Conservation (phyloP, 2,113 vertebrate species). For the Scomber colias region DNA sequence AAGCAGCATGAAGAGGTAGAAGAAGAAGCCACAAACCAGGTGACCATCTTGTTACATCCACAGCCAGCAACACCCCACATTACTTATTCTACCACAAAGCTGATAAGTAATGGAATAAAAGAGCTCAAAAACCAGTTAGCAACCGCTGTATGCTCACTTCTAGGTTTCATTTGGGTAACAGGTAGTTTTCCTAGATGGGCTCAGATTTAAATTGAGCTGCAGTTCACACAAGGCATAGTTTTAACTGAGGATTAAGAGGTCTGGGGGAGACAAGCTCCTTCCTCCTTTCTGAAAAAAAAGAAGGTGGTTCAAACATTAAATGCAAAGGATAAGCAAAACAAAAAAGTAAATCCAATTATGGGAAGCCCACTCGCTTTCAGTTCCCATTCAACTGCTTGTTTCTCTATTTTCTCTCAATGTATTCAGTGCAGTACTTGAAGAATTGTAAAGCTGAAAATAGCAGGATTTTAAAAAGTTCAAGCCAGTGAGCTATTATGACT, state of each 20-base stretch:
- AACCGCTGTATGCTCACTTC: too few species aligned
- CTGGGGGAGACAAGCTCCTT: not conserved
- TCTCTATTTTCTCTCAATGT: not conserved
- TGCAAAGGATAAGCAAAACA: conserved; percentile 2
- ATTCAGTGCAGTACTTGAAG: not conserved
- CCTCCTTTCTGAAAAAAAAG: not conserved
- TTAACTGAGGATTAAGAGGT: not conserved
- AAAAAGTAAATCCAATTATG: conserved; percentile 6
- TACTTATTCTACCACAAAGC: too few species aligned
- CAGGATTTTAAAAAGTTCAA: conserved; percentile 8
- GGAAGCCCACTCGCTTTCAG: conserved; percentile 11
- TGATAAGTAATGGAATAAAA: too few species aligned
- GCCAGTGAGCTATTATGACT: not conserved
- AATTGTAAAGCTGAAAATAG: conserved; percentile 7
- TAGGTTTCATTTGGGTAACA: too few species aligned
- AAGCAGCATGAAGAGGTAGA: too few species aligned
- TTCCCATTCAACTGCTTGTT: not conserved
- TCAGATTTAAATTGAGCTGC: too few species aligned
- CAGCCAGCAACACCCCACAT: too few species aligned
- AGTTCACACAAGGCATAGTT: not conserved
- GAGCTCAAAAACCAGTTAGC: too few species aligned
- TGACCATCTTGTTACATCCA: too few species aligned
- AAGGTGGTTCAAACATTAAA: not conserved
- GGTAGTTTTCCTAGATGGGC: too few species aligned
- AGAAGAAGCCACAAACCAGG: too few species aligned